Percentiles rank a stretch among this genome's conserved stretches.
Evolutionary conservation across 2,113 vertebrate genomes (phyloP).

Genomic region (Bungarus multicinctus): DNA sequence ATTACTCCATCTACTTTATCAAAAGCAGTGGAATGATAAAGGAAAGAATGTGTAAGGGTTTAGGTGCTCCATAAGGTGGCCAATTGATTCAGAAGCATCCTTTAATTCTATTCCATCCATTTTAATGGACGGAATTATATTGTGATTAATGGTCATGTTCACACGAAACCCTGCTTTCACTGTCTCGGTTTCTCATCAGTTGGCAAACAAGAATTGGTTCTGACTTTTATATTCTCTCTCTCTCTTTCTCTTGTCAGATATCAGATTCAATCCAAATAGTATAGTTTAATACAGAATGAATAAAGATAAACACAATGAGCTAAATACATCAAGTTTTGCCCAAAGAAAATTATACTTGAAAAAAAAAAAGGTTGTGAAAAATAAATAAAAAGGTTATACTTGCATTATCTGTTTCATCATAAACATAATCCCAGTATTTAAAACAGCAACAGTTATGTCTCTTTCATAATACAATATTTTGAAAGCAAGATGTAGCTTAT

Average conservation of each 20-base stretch:
- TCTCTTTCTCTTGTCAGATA: neutral
- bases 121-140: constrained; percentile 31
- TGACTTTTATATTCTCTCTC: neutral
- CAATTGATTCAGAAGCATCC: neutral
- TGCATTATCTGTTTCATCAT: neutral
- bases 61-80: neutral
- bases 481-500: neutral
- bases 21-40: constrained; percentile 6
- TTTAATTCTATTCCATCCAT: neutral
- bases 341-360: neutral
- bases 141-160: constrained; percentile 20
- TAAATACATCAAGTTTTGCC: neutral
- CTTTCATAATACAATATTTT: neutral
- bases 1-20: constrained; percentile 1
- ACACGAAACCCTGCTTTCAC: constrained; percentile 4
- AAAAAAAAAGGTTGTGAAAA: neutral
- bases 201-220: neutral
- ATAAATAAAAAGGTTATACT: neutral
- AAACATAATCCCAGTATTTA: neutral
- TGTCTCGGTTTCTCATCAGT: constrained; percentile 8
- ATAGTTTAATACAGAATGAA: neutral
- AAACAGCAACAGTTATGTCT: neutral
- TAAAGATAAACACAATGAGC: neutral
- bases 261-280: neutral
- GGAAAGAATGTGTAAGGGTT: constrained; percentile 12